Conservation (phyloP, 2,797 vertebrate genomes). For the Falco biarmicus region DNA sequence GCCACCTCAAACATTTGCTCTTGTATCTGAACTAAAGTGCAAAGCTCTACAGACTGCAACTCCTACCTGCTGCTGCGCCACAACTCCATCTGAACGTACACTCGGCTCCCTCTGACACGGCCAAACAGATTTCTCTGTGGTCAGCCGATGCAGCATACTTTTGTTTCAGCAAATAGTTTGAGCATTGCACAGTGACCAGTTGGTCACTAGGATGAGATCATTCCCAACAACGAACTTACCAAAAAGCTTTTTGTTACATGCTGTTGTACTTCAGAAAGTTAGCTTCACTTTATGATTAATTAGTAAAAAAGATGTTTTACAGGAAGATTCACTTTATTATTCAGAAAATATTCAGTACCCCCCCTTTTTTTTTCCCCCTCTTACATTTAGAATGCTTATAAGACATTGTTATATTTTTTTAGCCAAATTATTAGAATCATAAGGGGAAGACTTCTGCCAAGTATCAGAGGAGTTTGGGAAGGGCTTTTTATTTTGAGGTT, state of each 20-base stretch:
- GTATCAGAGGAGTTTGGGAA: not conserved
- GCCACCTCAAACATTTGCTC: not conserved
- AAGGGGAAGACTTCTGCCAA: not conserved
- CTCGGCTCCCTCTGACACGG: not conserved
- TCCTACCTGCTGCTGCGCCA: not conserved
- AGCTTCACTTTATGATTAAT: fast-evolving
- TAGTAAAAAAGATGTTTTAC: not conserved
- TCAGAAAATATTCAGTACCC: not conserved
- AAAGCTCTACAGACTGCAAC: not conserved
- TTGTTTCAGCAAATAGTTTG: conserved; percentile 42
- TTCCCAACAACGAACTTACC: conserved; percentile 46
- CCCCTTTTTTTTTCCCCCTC: too few relatives aligned
- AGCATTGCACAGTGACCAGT: conserved; percentile 27
- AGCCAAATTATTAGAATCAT: not conserved
- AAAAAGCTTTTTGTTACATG: conserved; percentile 72
- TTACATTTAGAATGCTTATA: not conserved
- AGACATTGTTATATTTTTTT: not conserved
- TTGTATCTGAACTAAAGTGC: not conserved
- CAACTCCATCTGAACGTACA: not conserved
- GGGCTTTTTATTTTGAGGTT: fast-evolving
- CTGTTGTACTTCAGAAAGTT: not conserved
- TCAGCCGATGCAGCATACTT: not conserved
- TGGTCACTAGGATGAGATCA: conserved; percentile 65
- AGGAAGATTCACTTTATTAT: not conserved
- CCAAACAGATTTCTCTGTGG: not conserved